Evolutionary conservation across 2,888 invertebrate species (phyloP), one percentile per base, ranked within the genome.

Genomic region (Ephialtes manifestator): DNA sequence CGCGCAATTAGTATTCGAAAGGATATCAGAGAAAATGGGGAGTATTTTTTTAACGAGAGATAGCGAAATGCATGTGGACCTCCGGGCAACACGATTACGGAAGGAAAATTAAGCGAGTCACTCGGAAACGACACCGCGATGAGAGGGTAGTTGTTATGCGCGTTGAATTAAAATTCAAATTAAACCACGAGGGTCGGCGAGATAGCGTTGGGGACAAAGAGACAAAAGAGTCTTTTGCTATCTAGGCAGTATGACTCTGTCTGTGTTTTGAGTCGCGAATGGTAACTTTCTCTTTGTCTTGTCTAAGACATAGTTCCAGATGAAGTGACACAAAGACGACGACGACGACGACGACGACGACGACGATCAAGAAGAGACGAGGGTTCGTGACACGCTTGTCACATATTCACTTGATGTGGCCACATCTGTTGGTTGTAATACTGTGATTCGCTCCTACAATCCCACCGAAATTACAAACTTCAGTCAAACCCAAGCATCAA

Each of bases 91-190:
- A 72, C 71, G 53, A 74, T 77, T 68, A 55, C 46, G 18, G 18
- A 20, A 43, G 63, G 35, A 81, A 77, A 81, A 81, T 72, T 35
- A 60, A 81, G 53, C 60, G 72, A 72, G 70, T 81, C 75, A 76
- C 48, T 63, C n/a, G 58, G 43, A 68, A 72, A 77, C 63, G 58
- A 80, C 48, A 77, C 43, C 51, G 51, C 43, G 60, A 76, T 81
- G 84, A 74, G 72, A 58, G 15, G 48, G 67, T 43, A 20, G 46
- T 55, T 15, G 46, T 55, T 15, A 46, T 77, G 55, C 31, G 53
- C 48, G 72, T 68, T 43, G 74, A 77, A 84, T 81, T 77, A 65
- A 84, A 84, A 84, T 84, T 78, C 78, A 78, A 81, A 84, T 81
- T 81, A 63, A 81, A 74, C 65, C 72, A 43, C 60, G 48, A 81